Evolutionary conservation across 2,797 vertebrate species (phyloP).

Genomic region (Rhynchonycteris naso): DNA sequence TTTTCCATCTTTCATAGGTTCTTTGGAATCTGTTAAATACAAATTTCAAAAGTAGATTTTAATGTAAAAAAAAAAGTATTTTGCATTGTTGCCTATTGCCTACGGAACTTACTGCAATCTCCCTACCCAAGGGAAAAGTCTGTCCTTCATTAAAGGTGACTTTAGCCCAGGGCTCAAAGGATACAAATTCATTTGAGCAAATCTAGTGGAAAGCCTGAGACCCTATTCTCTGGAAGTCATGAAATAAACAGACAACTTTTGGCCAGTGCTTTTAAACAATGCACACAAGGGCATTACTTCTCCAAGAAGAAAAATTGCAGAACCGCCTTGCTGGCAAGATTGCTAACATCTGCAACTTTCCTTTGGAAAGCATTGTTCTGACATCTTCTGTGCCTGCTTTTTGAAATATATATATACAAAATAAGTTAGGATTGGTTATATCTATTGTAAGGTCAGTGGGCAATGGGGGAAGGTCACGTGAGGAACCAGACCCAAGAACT

Average conservation of each 20-base stretch:
- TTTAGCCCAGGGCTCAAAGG: neutral
- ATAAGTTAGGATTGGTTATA: neutral
- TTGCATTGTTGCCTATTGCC: neutral
- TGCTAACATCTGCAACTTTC: neutral
- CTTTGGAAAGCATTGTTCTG: neutral
- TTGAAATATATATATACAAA: too few species aligned
- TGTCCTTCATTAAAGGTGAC: neutral
- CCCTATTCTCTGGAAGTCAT: neutral
- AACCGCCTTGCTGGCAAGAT: neutral
- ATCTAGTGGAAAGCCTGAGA: neutral
- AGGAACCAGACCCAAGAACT: too few species aligned
- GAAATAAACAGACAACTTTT: conserved; percentile 24
- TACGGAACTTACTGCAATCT: neutral
- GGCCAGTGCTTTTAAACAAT: neutral
- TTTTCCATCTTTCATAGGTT: neutral
- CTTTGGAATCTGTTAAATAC: neutral
- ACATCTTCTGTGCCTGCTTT: neutral
- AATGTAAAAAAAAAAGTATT: neutral
- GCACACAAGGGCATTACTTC: neutral
- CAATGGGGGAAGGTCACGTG: too few species aligned
- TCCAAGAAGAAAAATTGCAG: neutral
- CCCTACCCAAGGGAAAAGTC: neutral
- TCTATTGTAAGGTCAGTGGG: too few species aligned
- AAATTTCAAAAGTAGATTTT: conserved; percentile 24
- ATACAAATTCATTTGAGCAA: neutral